These are phyloP conservation scores for Amblyopsis hoosieri DNA, from an alignment of 2,797 vertebrate species.

Conservation along the genomic window DNA sequence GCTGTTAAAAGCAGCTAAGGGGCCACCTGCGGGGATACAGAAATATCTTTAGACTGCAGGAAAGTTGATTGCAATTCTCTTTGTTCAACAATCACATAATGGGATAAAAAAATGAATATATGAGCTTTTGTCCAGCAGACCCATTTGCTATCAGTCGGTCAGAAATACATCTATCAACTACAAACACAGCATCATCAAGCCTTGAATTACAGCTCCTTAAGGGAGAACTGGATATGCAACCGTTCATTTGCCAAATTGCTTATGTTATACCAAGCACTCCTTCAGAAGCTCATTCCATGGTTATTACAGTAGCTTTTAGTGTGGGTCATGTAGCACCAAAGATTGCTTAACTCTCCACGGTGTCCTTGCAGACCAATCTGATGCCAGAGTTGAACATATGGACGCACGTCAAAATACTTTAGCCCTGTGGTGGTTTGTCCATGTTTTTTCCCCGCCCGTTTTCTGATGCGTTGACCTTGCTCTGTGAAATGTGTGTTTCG, in stretches of 20 bases:
- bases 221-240: conserved; percentile 54
- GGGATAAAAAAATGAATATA: conserved; percentile 46
- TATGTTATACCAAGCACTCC: conserved; percentile 51
- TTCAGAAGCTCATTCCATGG: conserved; percentile 55
- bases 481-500: conserved; percentile 63
- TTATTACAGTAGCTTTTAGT: conserved; percentile 16
- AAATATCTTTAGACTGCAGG: conserved; percentile 34
- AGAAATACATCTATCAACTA: conserved; percentile 62
- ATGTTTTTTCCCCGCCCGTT: conserved; percentile 56
- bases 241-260: conserved; percentile 69
- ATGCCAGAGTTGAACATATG: conserved; percentile 68
- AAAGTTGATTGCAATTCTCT: conserved; percentile 53
- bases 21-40: conserved; percentile 60
- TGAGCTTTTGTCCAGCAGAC: conserved; percentile 41
- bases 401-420: conserved; percentile 59
- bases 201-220: conserved; percentile 61
- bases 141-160: conserved; percentile 48
- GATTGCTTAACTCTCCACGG: conserved; percentile 59
- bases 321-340: conserved; percentile 35
- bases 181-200: conserved; percentile 68
- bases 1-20: conserved; percentile 63
- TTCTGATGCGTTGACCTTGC: conserved; percentile 71
- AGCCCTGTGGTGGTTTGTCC: conserved; percentile 55
- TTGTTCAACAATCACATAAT: conserved; percentile 59
- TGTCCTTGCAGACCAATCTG: conserved; percentile 59